Base-by-base conservation (phyloP, 2,888 invertebrate genomes). In the Tiliacea citrago region DNA sequence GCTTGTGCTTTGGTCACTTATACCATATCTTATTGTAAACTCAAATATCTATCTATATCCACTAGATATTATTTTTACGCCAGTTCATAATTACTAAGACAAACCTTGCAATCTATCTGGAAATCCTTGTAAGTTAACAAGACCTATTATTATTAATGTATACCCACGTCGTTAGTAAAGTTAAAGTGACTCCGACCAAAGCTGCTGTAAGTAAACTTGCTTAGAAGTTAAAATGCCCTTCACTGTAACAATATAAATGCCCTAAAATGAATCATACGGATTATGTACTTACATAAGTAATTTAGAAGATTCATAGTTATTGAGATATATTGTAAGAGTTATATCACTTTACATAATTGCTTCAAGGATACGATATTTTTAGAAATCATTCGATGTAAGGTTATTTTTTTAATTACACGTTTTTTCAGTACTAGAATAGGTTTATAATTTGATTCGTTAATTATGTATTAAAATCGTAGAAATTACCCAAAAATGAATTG, bases 51-150 rank as follows among this genome's bases (percentile, higher is more conserved):
- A n/a, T 68, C 4, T 29, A n/a, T 68, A 62, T 42, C 2, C 0
- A 49, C 24, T 63, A 53, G 12, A 68, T 57, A 68, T 60, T 53
- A 71, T 62, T 75, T 78, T 78, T 65, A 47, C 47, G n/a, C 35
- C 9, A 68, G 53, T 9, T 68, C 16, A 53, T 75, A 79, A 72
- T 77, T 81, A 77, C 68, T 62, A 21, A 13, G 72, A 66, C 61
- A 45, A 83, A 82, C 82, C 74, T 82, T 82, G 76, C 75, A 83
- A 65, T 83, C 55, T 82, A 80, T 77, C 77, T 86, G 47, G 82
- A 84, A 77, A 78, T 74, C 87, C 87, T 86, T 87, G 87, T 72
- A 71, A 75, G 51, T 73, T 75, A 68, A 67, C 78, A 62, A 86
- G 71, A 77, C 62, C 77, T 68, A 78, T 81, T 29, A 29, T 29